Conservation (phyloP, 2,113 vertebrate genomes). For the Micronycteris hirsuta region DNA sequence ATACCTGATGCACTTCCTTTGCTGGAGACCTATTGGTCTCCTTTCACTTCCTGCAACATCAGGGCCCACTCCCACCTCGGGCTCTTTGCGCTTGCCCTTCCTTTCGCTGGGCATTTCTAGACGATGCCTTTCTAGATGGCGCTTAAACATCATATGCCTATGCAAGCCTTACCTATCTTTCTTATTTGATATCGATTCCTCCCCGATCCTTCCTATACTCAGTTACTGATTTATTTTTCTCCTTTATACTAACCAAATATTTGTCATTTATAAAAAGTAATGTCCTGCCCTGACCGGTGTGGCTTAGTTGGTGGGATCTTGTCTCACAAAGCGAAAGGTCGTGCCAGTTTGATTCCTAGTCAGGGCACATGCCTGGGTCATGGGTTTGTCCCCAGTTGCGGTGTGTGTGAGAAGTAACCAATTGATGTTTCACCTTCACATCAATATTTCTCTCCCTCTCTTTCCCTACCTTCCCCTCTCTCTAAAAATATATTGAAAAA, state of each 20-base stretch:
- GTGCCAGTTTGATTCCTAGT: too few species aligned
- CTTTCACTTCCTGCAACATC: background rate
- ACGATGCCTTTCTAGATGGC: background rate
- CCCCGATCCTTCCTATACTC: background rate
- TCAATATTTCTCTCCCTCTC: too few species aligned
- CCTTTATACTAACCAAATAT: background rate
- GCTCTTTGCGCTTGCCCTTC: background rate
- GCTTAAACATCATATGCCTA: background rate
- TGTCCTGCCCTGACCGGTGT: too few species aligned
- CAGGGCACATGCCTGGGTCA: too few species aligned
- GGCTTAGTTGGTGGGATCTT: too few species aligned
- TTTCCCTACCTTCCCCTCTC: too few species aligned
- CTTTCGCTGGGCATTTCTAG: background rate
- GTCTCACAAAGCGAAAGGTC: too few species aligned
- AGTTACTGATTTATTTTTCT: background rate
- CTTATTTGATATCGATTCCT: background rate
- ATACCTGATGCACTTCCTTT: background rate
- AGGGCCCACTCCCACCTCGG: fast-evolving
- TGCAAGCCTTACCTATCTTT: background rate
- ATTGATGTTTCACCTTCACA: too few species aligned
- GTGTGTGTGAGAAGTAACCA: too few species aligned
- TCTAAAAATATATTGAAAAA: too few species aligned
- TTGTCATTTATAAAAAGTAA: background rate
- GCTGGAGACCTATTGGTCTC: background rate
- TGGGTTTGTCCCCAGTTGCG: too few species aligned